phyloP scores from a whole-genome alignment of 2,113 vertebrate species.

The Sprattus sprattus region DNA sequence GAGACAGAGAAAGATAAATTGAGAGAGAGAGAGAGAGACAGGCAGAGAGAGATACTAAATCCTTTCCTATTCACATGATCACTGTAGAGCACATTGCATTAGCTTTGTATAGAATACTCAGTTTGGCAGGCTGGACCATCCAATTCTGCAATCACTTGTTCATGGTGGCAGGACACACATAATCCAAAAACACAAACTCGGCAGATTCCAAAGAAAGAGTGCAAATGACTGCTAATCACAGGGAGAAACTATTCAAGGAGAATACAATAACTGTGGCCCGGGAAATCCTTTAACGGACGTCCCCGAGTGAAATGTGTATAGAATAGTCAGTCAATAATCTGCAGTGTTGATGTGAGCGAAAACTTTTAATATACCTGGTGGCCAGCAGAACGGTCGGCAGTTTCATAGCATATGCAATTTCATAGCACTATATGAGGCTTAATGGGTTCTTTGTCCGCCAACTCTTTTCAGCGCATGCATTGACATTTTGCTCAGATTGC shows the following conservation, averaged over 20 bases:
- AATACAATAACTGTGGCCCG: background rate
- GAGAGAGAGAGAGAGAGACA: too few relatives aligned
- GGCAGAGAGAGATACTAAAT: background rate
- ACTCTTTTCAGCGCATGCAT: conserved; percentile 8
- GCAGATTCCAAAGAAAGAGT: background rate
- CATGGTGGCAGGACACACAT: background rate
- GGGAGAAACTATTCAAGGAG: background rate
- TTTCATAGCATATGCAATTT: background rate
- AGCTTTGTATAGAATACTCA: background rate
- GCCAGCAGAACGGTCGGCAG: background rate
- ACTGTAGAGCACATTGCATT: background rate
- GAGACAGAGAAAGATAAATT: background rate
- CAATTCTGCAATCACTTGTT: background rate
- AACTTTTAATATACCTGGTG: conserved; percentile 14
- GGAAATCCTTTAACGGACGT: background rate
- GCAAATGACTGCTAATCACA: background rate
- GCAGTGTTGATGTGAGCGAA: background rate
- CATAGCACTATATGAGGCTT: background rate
- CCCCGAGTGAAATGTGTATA: background rate
- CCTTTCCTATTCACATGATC: background rate
- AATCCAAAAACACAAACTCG: background rate
- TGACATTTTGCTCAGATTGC: conserved; percentile 17
- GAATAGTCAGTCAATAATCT: background rate
- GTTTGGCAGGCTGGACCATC: background rate
- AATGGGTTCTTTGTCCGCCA: background rate